These are phyloP conservation scores for Acanthaster planci DNA, from an alignment of 35 echinoderm and acorn worm species.

Conservation along the genomic window DNA sequence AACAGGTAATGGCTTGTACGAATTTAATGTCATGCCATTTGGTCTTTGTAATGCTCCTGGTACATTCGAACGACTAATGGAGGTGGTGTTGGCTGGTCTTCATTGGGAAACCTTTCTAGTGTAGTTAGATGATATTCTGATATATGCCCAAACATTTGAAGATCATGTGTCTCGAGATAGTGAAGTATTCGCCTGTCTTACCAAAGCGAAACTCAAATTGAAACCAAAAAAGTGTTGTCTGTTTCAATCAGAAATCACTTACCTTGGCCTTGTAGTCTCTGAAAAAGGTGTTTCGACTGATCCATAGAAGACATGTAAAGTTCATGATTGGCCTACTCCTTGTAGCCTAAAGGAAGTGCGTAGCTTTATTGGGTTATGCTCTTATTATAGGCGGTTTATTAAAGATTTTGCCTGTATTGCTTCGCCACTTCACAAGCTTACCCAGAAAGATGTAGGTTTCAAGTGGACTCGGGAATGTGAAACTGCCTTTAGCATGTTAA, in stretches of 20 bases:
- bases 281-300: conserved; percentile 32
- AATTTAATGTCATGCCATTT: conserved; percentile 49
- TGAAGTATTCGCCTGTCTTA: conserved; percentile 7
- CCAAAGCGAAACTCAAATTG: conserved; percentile 27
- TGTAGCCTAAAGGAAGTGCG: conserved; percentile 24
- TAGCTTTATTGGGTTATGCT: conserved; percentile 27
- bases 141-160: conserved; percentile 32
- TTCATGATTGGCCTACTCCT: conserved; percentile 27
- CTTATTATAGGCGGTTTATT: conserved; percentile 40
- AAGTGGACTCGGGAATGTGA: conserved; percentile 63
- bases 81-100: conserved; percentile 36
- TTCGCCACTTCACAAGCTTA: conserved; percentile 22
- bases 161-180: neutral
- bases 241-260: neutral
- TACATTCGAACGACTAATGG: conserved; percentile 53
- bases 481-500: conserved; percentile 45
- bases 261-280: conserved; percentile 26
- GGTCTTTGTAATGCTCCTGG: too few species aligned
- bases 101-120: conserved; percentile 32
- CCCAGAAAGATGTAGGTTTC: conserved; percentile 34
- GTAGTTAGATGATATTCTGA: conserved; percentile 47
- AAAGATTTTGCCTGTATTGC: conserved; percentile 7
- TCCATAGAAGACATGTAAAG: conserved; percentile 26
- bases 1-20: neutral
- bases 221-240: conserved; percentile 43